Percentiles rank a stretch among this genome's conserved stretches.
These are phyloP conservation scores for Atta cephalotes DNA, from an alignment of 1,140 invertebrate species.

Conservation along the genomic window DNA sequence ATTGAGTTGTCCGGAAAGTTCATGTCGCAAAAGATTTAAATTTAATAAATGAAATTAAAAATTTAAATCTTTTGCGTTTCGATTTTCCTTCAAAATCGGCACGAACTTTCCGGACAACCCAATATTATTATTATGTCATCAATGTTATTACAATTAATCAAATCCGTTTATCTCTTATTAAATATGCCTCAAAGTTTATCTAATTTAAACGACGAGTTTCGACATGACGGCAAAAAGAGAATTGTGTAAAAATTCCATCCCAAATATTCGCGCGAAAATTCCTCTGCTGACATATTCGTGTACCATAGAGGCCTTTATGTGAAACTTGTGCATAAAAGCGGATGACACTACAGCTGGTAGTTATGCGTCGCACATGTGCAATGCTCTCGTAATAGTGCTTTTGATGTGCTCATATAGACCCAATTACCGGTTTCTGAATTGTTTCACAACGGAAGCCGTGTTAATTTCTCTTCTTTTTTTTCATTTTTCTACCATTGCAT, in stretches of 20 bases:
- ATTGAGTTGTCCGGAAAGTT: not conserved
- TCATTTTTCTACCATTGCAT: not conserved
- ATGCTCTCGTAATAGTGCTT: slow-evolving; percentile 32
- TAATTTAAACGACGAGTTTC: not conserved
- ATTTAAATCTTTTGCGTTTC: no score
- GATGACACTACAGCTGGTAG: not conserved
- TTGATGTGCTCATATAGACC: slow-evolving; percentile 11
- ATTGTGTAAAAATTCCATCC: not conserved
- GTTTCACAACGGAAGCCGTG: slow-evolving; percentile 7
- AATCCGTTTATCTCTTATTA: not conserved
- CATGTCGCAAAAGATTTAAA: no score
- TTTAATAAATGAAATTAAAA: no score
- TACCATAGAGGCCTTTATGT: slow-evolving; percentile 21
- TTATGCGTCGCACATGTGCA: not conserved
- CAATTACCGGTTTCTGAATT: slow-evolving; percentile 47
- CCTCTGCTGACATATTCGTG: not conserved
- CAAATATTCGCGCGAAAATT: slow-evolving; percentile 36
- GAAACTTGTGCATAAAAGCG: slow-evolving; percentile 37
- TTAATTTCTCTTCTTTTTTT: not conserved
- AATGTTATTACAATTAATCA: not conserved
- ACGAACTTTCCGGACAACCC: no score
- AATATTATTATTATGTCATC: no score
- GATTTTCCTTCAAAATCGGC: no score
- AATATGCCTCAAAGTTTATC: not conserved
- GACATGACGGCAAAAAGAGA: not conserved